Evolutionary conservation across 1,140 invertebrate species (phyloP).

Genomic region (Drosophila subpulchrella): DNA sequence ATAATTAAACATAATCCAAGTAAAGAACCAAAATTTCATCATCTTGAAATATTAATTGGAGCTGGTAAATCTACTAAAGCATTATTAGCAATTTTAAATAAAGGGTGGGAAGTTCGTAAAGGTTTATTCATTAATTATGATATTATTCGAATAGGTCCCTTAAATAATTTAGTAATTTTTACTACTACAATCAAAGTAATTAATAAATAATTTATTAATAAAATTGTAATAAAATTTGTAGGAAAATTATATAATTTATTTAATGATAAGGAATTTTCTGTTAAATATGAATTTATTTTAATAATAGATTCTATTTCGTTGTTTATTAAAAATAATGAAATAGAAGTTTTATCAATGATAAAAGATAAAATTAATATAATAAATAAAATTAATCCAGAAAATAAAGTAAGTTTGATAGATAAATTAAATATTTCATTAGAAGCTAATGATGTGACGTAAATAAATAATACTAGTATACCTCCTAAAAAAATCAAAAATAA

Average conservation of each 20-base stretch:
- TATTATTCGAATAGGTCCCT: slow-evolving; percentile 84
- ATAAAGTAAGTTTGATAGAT: slow-evolving; percentile 59
- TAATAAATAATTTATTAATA: slow-evolving; percentile 86
- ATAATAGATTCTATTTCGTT: slow-evolving; percentile 48
- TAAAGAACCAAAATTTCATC: slow-evolving; percentile 83
- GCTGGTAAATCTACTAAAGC: slow-evolving; percentile 86
- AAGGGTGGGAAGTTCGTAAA: slow-evolving; percentile 55
- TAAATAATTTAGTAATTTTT: slow-evolving; percentile 85
- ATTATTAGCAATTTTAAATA: slow-evolving; percentile 83
- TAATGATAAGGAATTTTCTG: slow-evolving; percentile 15
- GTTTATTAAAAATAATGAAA: slow-evolving; percentile 34
- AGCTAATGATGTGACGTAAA: slow-evolving; percentile 85
- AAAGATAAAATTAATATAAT: slow-evolving; percentile 35
- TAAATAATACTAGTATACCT: slow-evolving; percentile 43
- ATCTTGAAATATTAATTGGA: slow-evolving; percentile 85
- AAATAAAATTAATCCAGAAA: slow-evolving; percentile 21
- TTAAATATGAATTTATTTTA: slow-evolving; percentile 54
- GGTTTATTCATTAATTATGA: slow-evolving; percentile 85
- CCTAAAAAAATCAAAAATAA: slow-evolving; percentile 51
- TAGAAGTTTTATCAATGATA: slow-evolving; percentile 31
- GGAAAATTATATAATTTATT: slow-evolving; percentile 85
- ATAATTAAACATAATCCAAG: slow-evolving; percentile 87
- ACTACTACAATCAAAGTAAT: slow-evolving; percentile 85
- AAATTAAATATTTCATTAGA: slow-evolving; percentile 86
- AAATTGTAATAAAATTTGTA: slow-evolving; percentile 82